Evolutionary conservation across 1,140 invertebrate genomes (phyloP).

Genomic region (Trichonephila clavata): DNA sequence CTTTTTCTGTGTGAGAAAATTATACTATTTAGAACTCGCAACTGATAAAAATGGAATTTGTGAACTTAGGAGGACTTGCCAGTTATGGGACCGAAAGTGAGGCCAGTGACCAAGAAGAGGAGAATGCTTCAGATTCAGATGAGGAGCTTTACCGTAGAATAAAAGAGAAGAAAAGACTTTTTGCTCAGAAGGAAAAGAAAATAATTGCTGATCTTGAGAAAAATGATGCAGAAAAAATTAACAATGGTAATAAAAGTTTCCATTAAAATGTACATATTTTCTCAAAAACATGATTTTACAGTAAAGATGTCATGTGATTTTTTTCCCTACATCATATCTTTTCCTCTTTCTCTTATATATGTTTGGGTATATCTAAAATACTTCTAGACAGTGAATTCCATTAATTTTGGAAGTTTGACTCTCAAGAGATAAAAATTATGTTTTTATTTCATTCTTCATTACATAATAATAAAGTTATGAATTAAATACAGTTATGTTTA

Average conservation of each 20-base stretch:
- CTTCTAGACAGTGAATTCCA: too few relatives aligned
- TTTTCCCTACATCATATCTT: too few relatives aligned
- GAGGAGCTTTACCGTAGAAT: conserved; percentile 82
- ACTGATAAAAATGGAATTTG: background rate
- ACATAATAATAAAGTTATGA: too few relatives aligned
- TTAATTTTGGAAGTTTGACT: too few relatives aligned
- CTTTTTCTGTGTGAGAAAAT: background rate
- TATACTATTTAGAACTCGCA: background rate
- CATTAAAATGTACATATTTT: too few relatives aligned
- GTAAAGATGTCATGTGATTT: too few relatives aligned
- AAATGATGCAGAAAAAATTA: conserved; percentile 33
- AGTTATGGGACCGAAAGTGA: conserved; percentile 80
- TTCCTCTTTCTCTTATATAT: too few relatives aligned
- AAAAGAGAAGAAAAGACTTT: conserved; percentile 82
- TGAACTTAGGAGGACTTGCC: conserved; percentile 70
- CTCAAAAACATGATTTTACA: too few relatives aligned
- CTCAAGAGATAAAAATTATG: too few relatives aligned
- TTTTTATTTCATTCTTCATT: too few relatives aligned
- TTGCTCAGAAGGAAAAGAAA: conserved; percentile 83
- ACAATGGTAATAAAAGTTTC: background rate
- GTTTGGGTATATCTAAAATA: too few relatives aligned
- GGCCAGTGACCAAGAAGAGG: conserved; percentile 82
- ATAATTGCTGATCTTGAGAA: conserved; percentile 82
- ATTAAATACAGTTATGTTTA: too few relatives aligned
- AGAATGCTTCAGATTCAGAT: conserved; percentile 81